Evolutionary conservation across 2,113 vertebrate genomes (phyloP).

Genomic region (Arizona elegans): DNA sequence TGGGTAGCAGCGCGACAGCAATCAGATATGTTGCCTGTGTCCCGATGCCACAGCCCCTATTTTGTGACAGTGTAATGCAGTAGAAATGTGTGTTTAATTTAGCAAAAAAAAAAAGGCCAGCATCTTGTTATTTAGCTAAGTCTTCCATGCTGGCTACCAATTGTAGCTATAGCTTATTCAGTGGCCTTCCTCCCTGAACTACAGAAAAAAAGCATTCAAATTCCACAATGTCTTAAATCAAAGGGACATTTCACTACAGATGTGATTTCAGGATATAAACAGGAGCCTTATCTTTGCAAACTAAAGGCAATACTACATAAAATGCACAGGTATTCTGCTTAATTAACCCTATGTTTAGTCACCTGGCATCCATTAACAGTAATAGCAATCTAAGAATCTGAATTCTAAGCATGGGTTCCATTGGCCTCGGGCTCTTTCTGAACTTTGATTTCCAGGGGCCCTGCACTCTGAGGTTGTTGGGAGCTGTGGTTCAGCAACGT

Average conservation of each 20-base stretch:
- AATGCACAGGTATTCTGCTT: not conserved
- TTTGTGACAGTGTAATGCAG: not conserved
- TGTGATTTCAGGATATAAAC: not conserved
- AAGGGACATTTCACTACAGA: not conserved
- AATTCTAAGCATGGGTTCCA: not conserved
- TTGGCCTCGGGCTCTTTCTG: not conserved
- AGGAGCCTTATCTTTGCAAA: not conserved
- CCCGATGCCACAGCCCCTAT: not conserved
- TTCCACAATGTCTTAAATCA: not conserved
- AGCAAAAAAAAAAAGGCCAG: accelerated
- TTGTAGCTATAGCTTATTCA: not conserved
- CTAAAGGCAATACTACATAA: not conserved
- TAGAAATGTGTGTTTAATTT: not conserved
- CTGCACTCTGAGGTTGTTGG: not conserved
- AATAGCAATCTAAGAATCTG: not conserved
- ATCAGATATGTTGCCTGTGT: not conserved
- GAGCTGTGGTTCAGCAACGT: not conserved
- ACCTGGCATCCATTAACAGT: not conserved
- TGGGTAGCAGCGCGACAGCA: not conserved
- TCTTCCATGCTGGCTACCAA: not conserved
- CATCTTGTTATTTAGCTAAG: not conserved
- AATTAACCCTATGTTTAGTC: not conserved
- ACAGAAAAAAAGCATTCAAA: not conserved
- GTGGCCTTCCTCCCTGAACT: not conserved
- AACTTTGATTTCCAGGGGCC: not conserved